These are phyloP conservation scores for Medauroidea extradentata DNA, from an alignment of 1,140 invertebrate species.

Conservation along the genomic window DNA sequence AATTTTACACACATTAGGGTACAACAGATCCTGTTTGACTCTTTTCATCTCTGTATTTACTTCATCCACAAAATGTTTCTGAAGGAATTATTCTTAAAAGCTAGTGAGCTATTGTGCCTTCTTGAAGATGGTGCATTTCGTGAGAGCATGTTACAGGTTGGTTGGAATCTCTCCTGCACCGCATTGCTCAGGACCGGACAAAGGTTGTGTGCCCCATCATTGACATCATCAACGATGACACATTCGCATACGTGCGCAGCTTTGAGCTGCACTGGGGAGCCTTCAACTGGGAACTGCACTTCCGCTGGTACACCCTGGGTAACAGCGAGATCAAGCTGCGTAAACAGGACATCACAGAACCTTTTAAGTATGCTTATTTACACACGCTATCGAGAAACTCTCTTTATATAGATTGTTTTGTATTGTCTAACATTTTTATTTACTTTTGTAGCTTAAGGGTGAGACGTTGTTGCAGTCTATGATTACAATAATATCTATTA, in stretches of 20 bases:
- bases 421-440: too few relatives aligned
- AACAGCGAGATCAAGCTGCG: constrained; percentile 54
- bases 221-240: constrained; percentile 91
- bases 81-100: too few relatives aligned
- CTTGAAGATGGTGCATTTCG: too few relatives aligned
- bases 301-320: constrained; percentile 66
- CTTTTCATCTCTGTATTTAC: too few relatives aligned
- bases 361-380: constrained; percentile 61
- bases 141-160: constrained; percentile 75
- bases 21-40: too few relatives aligned
- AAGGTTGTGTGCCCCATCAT: constrained; percentile 91
- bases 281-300: constrained; percentile 94
- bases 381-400: background rate
- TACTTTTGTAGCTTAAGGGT: too few relatives aligned
- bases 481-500: too few relatives aligned
- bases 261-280: constrained; percentile 95
- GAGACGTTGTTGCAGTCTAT: too few relatives aligned
- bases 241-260: constrained; percentile 82
- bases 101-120: too few relatives aligned
- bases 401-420: too few relatives aligned
- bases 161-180: constrained; percentile 78
- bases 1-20: too few relatives aligned
- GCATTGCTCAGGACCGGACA: constrained; percentile 67
- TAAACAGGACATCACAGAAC: constrained; percentile 60
- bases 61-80: too few relatives aligned